Percentiles rank a stretch among this genome's conserved stretches.
Evolutionary conservation across 37 sponge, comb jelly and placozoan genomes (phyloP).

Genomic region (Cliona cf. orientalis): DNA sequence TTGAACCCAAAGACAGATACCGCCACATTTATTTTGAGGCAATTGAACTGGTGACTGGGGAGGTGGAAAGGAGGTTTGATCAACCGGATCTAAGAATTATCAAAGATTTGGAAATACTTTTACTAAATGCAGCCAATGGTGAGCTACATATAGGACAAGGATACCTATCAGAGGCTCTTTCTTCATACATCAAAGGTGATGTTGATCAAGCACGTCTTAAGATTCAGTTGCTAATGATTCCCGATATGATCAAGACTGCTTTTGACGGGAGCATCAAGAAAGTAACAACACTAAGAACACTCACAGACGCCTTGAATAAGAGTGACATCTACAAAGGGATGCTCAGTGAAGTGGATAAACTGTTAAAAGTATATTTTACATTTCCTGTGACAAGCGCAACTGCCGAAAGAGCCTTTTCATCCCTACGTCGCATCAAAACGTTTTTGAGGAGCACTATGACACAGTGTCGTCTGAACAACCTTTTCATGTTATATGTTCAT

Average conservation of each 20-base stretch:
- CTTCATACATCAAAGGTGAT: not conserved
- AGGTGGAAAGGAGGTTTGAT: conserved; percentile 46
- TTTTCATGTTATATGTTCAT: conserved; percentile 33
- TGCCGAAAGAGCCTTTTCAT: conserved; percentile 41
- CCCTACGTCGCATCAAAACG: conserved; percentile 28
- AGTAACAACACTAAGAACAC: conserved; percentile 26
- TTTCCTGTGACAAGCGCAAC: conserved; percentile 4
- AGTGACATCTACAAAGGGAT: conserved; percentile 24
- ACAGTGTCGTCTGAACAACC: conserved; percentile 21
- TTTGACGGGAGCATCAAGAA: not conserved
- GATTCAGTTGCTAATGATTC: conserved; percentile 9
- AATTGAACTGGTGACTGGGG: conserved; percentile 28
- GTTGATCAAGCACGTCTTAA: not conserved
- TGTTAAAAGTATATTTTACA: not conserved
- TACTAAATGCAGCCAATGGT: conserved; percentile 23
- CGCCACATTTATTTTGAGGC: conserved; percentile 46
- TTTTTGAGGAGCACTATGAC: conserved; percentile 17
- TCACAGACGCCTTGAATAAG: conserved; percentile 1
- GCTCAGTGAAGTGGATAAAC: conserved; percentile 32
- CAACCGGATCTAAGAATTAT: conserved; percentile 32
- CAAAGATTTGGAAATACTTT: conserved; percentile 5
- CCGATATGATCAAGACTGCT: conserved; percentile 22
- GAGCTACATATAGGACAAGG: not conserved
- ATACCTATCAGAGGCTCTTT: no score
- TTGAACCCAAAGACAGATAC: conserved; percentile 20